Conservation (phyloP, 64 coral and sea anemone species). For the Hydrozoanthus tunicans region DNA sequence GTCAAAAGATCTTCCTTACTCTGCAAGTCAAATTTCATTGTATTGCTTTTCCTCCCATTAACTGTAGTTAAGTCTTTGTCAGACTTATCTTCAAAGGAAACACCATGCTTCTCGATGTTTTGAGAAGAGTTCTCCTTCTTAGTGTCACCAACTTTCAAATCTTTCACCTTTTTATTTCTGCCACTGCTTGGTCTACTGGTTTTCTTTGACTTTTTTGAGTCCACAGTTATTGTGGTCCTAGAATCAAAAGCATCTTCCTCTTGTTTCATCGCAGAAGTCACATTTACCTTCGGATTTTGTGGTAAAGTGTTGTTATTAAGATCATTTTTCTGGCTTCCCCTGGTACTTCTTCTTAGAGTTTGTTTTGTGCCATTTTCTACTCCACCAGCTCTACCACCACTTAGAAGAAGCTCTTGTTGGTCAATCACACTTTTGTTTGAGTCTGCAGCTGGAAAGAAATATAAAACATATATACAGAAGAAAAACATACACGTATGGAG, state of each 20-base stretch:
- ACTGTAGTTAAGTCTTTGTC: background rate
- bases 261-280: background rate
- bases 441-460: too few relatives aligned
- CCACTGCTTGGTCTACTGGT: background rate
- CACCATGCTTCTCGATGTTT: background rate
- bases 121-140: background rate
- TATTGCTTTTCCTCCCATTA: background rate
- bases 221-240: background rate
- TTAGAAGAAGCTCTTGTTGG: too few relatives aligned
- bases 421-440: too few relatives aligned
- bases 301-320: background rate
- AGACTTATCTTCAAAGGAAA: background rate
- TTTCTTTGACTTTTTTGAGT: background rate
- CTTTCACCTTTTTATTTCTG: background rate
- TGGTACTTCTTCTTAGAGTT: slow-evolving; percentile 9
- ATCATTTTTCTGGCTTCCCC: background rate
- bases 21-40: background rate
- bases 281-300: background rate
- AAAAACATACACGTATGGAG: too few relatives aligned
- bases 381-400: background rate
- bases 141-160: background rate
- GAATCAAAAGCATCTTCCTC: background rate
- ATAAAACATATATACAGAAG: too few relatives aligned
- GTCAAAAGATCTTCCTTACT: background rate
- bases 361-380: slow-evolving; percentile 1